Percentiles rank a stretch among this genome's conserved stretches.
phyloP scores from a whole-genome alignment of 2,113 vertebrate genomes.

The Phyllostomus discolor region DNA sequence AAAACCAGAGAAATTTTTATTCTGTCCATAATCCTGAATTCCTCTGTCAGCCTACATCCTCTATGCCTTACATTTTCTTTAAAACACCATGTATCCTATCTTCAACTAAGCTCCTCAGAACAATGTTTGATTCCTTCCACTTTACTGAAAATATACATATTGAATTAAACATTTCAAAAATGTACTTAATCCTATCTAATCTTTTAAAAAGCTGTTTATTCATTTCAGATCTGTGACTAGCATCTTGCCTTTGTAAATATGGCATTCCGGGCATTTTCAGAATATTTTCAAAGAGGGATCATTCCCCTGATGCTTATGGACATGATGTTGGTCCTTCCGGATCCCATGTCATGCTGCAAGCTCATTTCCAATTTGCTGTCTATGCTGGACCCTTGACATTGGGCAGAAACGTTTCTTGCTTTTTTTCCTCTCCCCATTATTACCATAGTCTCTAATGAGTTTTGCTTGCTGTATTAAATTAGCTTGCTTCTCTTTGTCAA shows the following conservation, averaged over 20 bases:
- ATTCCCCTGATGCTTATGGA: not conserved
- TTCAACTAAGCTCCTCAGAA: not conserved
- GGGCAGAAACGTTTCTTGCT: not conserved
- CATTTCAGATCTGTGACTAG: not conserved
- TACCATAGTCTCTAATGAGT: constrained; percentile 16
- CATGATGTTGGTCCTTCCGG: not conserved
- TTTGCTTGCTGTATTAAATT: not conserved
- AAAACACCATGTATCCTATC: not conserved
- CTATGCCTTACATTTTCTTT: not conserved
- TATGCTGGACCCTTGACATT: not conserved
- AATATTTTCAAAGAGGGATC: not conserved
- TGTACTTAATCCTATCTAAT: not conserved
- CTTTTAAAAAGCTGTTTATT: not conserved
- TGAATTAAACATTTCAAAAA: constrained; percentile 20
- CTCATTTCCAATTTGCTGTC: not conserved
- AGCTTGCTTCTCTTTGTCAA: constrained; percentile 19
- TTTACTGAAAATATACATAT: not conserved
- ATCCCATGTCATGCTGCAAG: not conserved
- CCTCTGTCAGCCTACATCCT: not conserved
- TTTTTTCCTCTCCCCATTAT: not conserved
- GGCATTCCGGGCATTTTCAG: not conserved
- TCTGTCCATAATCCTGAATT: not conserved
- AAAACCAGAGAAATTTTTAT: not conserved
- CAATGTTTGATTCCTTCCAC: not conserved
- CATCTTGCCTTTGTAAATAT: not conserved